phyloP scores from a whole-genome alignment of 2,113 vertebrate genomes.

The Hepsetus odoe region DNA sequence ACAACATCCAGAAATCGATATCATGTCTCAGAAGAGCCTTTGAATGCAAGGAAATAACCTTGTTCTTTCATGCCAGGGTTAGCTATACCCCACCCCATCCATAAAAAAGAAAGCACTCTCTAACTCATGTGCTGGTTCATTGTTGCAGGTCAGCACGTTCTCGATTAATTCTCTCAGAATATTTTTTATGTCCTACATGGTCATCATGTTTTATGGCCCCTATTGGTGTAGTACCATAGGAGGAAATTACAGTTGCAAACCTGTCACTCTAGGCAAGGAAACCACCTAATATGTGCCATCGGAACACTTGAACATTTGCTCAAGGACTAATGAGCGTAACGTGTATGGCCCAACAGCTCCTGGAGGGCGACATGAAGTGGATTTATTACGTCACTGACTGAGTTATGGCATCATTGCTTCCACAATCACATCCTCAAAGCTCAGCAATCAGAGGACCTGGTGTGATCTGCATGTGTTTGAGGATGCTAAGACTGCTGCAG shows the following conservation, averaged over 20 bases:
- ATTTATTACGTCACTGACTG: background rate
- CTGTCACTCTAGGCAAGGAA: constrained; percentile 2
- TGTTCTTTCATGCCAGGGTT: constrained; percentile 35
- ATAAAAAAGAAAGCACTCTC: constrained; percentile 41
- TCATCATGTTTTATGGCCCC: background rate
- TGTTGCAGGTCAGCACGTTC: background rate
- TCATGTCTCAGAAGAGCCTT: constrained; percentile 37
- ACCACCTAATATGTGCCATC: background rate
- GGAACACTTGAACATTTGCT: background rate
- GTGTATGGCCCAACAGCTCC: background rate
- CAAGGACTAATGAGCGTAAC: background rate
- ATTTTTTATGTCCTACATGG: constrained; percentile 2
- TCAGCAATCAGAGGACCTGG: background rate
- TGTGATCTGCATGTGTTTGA: background rate
- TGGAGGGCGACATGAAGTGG: background rate
- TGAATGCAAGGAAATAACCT: constrained; percentile 51
- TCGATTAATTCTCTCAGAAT: constrained; percentile 16
- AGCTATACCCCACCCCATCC: constrained; percentile 23
- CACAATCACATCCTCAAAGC: background rate
- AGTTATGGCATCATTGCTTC: background rate
- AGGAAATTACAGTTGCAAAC: background rate
- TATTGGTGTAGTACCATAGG: background rate
- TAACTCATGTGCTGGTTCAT: constrained; percentile 10
- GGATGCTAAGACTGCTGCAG: background rate
- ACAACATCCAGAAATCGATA: constrained; percentile 46